A percentile compares a stretch with the other conserved stretches of the same genome.
These are phyloP conservation scores for Brachionus plicatilis DNA, from an alignment of 1,140 invertebrate species.

Conservation along the genomic window DNA sequence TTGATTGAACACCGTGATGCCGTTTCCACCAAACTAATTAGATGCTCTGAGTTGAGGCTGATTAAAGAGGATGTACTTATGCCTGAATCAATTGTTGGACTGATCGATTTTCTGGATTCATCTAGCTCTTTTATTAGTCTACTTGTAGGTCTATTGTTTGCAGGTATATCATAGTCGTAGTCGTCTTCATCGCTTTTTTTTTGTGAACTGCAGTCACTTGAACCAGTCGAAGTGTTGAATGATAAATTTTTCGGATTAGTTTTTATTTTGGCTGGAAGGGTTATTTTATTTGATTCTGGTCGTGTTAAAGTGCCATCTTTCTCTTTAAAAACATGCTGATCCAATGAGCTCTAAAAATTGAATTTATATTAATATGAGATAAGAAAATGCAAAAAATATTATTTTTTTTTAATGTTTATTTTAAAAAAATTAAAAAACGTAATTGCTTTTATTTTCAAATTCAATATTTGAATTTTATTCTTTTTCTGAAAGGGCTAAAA, in stretches of 20 bases:
- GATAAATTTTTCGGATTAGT: background rate
- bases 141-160: background rate
- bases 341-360: background rate
- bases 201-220: background rate
- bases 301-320: background rate
- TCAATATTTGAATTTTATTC: too few species aligned
- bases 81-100: constrained; percentile 35
- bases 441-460: too few species aligned
- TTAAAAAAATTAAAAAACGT: too few species aligned
- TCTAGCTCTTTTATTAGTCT: background rate
- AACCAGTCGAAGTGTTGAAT: background rate
- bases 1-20: background rate
- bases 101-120: constrained; percentile 17
- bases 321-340: background rate
- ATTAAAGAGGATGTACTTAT: constrained; percentile 36
- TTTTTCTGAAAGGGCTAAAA: too few species aligned
- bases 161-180: constrained; percentile 28
- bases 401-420: too few species aligned
- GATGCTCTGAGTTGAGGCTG: background rate
- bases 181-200: constrained; percentile 1
- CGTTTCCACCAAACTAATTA: background rate
- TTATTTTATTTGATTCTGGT: background rate
- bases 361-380: too few species aligned
- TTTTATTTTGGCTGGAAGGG: background rate
- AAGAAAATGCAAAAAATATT: too few species aligned